These are phyloP conservation scores for Rhagologus leucostigma DNA, from an alignment of 2,113 vertebrate genomes.

Conservation along the genomic window DNA sequence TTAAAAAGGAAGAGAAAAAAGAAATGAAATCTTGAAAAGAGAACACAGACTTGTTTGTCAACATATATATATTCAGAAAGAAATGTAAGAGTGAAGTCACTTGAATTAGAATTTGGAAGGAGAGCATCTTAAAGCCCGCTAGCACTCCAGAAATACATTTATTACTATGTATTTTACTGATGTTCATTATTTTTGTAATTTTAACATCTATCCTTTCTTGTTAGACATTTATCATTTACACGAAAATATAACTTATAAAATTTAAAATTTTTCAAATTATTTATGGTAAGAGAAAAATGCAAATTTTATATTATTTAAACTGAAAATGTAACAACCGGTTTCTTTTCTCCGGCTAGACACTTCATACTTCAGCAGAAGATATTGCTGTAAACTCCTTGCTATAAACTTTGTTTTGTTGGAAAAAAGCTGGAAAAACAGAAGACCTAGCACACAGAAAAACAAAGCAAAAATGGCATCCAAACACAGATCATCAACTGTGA, in stretches of 20 bases:
- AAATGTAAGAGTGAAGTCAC: neutral
- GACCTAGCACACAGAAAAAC: slow-evolving; percentile 31
- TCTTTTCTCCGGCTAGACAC: neutral
- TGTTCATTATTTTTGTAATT: neutral
- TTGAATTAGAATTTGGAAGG: neutral
- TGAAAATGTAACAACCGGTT: neutral
- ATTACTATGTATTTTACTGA: neutral
- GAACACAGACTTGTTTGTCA: neutral
- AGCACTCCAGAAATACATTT: neutral
- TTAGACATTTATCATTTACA: neutral
- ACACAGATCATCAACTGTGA: slow-evolving; percentile 32
- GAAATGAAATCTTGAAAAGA: neutral
- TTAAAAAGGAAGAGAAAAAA: neutral
- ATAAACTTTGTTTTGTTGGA: slow-evolving; percentile 12
- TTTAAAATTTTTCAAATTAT: neutral
- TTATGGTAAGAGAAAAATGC: neutral
- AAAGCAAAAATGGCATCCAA: slow-evolving; percentile 33
- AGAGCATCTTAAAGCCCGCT: neutral
- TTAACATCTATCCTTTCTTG: neutral
- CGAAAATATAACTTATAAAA: neutral
- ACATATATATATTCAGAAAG: neutral
- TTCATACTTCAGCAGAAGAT: slow-evolving; percentile 6
- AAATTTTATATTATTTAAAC: neutral
- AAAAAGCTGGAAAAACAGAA: neutral
- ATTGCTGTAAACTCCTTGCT: slow-evolving; percentile 8